These are phyloP conservation scores for Pseudochaenichthys georgianus DNA, from an alignment of 2,797 vertebrate genomes.

Conservation along the genomic window DNA sequence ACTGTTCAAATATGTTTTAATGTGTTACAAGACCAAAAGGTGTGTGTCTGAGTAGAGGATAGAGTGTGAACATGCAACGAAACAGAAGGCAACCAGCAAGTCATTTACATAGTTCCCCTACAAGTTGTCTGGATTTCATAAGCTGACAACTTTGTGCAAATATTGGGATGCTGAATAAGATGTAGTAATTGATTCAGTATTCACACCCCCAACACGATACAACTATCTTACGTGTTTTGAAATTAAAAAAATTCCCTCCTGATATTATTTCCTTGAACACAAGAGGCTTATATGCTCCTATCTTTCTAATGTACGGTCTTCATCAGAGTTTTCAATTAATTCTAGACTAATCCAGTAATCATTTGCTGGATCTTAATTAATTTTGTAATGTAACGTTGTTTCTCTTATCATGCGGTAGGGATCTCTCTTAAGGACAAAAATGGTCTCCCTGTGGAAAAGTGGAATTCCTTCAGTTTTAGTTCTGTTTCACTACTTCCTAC, in stretches of 20 bases:
- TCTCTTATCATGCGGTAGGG: conserved; percentile 63
- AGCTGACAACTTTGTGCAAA: conserved; percentile 37
- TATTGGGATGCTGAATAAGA: conserved; percentile 27
- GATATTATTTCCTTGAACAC: conserved; percentile 57
- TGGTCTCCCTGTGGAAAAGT: conserved; percentile 52
- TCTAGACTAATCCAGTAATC: conserved; percentile 79
- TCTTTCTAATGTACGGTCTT: conserved; percentile 67
- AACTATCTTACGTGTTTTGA: conserved; percentile 25
- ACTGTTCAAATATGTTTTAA: conserved; percentile 47
- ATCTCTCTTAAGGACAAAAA: conserved; percentile 67
- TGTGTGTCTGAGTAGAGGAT: conserved; percentile 11
- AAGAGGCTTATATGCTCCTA: conserved; percentile 54
- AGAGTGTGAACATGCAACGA: conserved; percentile 29
- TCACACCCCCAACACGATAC: conserved; percentile 5
- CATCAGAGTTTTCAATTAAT: conserved; percentile 76
- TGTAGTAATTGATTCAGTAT: conserved; percentile 45
- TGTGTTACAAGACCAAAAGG: neutral
- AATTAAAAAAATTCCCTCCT: conserved; percentile 41
- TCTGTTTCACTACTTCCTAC: conserved; percentile 20
- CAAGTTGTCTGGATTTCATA: conserved; percentile 19
- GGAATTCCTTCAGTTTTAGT: conserved; percentile 46
- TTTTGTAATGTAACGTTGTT: conserved; percentile 77
- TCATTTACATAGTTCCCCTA: conserved; percentile 35
- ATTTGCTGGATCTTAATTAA: conserved; percentile 82
- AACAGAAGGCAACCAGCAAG: conserved; percentile 13